Percentiles rank a stretch among this genome's conserved stretches.
Evolutionary conservation across 2,113 vertebrate genomes (phyloP).

Genomic region (Amia ocellicauda): DNA sequence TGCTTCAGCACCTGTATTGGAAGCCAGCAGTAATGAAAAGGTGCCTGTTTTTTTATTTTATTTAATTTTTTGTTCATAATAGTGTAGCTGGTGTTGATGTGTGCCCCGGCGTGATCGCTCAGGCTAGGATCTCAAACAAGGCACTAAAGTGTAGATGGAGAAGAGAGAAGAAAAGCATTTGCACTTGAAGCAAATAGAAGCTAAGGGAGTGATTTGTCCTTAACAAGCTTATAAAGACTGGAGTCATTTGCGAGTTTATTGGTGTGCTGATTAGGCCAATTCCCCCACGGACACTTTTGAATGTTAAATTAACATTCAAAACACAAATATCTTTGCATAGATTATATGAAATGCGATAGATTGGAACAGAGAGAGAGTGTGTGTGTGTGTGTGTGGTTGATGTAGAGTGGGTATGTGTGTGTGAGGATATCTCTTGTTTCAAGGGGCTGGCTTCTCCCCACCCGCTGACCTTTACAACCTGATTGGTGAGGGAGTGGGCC

Average conservation of each 20-base stretch:
- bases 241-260: slow-evolving; percentile 85
- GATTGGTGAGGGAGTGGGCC: slow-evolving; percentile 1
- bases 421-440: not conserved
- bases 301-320: slow-evolving; percentile 93
- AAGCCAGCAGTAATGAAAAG: not conserved
- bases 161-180: slow-evolving; percentile 31
- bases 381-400: slow-evolving; percentile 5
- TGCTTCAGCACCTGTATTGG: not conserved
- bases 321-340: slow-evolving; percentile 83
- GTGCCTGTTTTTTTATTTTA: not conserved
- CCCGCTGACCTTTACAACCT: no score
- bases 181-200: slow-evolving; percentile 72
- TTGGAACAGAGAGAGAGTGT: slow-evolving; percentile 2
- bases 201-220: slow-evolving; percentile 77
- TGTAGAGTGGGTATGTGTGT: not conserved
- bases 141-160: not conserved
- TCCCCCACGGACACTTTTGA: slow-evolving; percentile 86
- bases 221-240: slow-evolving; percentile 85
- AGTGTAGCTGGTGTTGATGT: not conserved
- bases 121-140: not conserved
- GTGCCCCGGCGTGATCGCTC: not conserved
- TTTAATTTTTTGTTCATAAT: no score
- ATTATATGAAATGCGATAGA: slow-evolving; percentile 38
- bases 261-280: slow-evolving; percentile 86
- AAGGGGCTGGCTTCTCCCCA: no score